These are phyloP conservation scores for Hylyphantes graminicola DNA, from an alignment of 1,140 invertebrate genomes.

Conservation along the genomic window DNA sequence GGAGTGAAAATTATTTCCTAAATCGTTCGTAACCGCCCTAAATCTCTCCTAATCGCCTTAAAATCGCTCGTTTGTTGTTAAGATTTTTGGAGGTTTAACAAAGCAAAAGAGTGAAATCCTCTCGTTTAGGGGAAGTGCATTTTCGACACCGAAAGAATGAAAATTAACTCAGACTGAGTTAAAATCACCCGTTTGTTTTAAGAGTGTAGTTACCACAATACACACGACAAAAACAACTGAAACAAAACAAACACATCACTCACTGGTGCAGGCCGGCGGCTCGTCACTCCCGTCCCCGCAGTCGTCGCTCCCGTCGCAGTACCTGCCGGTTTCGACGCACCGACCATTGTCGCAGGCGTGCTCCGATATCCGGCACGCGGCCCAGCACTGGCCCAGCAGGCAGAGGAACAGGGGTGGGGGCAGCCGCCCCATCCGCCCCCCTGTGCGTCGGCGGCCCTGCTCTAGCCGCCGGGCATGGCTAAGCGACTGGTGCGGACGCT, in stretches of 20 bases:
- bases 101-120: no score
- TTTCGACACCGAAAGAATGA: no score
- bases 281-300: slow-evolving; percentile 88
- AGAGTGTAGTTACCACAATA: background rate
- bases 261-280: slow-evolving; percentile 85
- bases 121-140: no score
- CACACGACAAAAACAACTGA: no score
- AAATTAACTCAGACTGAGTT: no score
- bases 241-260: slow-evolving; percentile 69
- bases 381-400: slow-evolving; percentile 46
- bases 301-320: slow-evolving; percentile 85
- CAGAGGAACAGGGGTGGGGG: slow-evolving; percentile 37
- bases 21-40: no score
- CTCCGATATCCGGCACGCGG: slow-evolving; percentile 79
- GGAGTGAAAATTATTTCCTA: no score
- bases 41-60: no score
- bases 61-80: no score
- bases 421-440: slow-evolving; percentile 55
- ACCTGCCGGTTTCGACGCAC: slow-evolving; percentile 83
- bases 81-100: no score
- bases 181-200: no score
- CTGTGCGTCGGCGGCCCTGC: slow-evolving; percentile 33
- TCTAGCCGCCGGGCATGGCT: slow-evolving; percentile 1
- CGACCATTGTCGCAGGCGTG: slow-evolving; percentile 82
- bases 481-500: background rate